phyloP scores from a whole-genome alignment of 2,113 vertebrate genomes.

The Limnothrissa miodon region DNA sequence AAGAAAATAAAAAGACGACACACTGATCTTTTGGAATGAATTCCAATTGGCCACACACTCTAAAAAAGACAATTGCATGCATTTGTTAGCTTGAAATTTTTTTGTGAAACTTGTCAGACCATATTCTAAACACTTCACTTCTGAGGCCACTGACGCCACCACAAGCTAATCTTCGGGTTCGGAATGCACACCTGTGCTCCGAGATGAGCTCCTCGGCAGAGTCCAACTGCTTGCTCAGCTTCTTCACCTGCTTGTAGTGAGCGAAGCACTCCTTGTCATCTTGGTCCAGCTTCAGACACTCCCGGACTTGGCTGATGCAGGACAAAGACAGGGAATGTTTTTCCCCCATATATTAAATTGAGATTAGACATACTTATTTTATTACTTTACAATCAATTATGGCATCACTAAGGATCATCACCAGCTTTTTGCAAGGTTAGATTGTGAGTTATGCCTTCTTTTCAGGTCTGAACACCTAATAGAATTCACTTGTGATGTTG shows the following conservation, averaged over 20 bases:
- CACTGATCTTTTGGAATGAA: no score
- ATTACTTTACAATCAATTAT: neutral
- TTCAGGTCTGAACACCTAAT: neutral
- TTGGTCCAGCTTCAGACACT: conserved; percentile 82
- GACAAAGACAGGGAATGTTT: neutral
- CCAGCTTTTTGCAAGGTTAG: neutral
- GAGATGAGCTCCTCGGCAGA: conserved; percentile 72
- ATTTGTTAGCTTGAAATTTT: neutral
- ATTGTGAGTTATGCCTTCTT: neutral
- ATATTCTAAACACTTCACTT: neutral
- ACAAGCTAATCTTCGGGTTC: neutral
- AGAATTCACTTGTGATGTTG: neutral
- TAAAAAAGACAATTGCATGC: no score
- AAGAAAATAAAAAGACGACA: no score
- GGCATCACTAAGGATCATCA: neutral
- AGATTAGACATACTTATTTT: neutral
- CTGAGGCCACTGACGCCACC: neutral
- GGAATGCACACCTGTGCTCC: conserved; percentile 63
- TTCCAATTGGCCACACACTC: no score
- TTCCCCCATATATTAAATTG: neutral
- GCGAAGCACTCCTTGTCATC: conserved; percentile 79
- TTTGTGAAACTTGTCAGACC: neutral
- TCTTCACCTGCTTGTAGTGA: conserved; percentile 83
- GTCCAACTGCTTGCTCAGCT: conserved; percentile 79
- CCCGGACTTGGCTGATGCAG: conserved; percentile 71